phyloP scores from a whole-genome alignment of 2,797 vertebrate genomes.

The Sylvia borin region DNA sequence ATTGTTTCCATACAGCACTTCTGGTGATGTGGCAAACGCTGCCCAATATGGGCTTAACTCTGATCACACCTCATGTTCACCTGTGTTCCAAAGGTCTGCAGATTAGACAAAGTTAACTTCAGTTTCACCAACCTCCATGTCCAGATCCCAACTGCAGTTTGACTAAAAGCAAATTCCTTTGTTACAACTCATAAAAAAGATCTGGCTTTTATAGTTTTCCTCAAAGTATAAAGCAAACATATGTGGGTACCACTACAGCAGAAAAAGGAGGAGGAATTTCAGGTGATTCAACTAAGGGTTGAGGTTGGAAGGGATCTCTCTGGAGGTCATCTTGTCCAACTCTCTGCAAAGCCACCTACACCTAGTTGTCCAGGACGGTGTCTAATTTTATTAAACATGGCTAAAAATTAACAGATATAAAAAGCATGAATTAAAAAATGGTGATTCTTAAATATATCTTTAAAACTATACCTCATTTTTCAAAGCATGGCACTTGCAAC shows the following conservation, averaged over 20 bases:
- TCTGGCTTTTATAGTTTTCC: not conserved
- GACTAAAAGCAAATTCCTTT: not conserved
- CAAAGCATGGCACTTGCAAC: not conserved
- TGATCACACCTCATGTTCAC: not conserved
- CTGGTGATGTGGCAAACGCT: not conserved
- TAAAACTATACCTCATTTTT: not conserved
- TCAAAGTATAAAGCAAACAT: not conserved
- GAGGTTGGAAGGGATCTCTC: not conserved
- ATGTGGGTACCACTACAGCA: not conserved
- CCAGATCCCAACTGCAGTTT: not conserved
- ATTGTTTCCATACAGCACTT: not conserved
- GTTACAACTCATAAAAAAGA: not conserved
- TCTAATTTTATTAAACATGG: not conserved
- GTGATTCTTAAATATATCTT: not conserved
- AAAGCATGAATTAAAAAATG: accelerated
- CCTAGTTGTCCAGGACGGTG: not conserved
- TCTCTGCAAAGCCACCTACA: not conserved
- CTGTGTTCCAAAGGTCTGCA: not conserved
- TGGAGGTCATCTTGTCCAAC: not conserved
- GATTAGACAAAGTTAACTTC: not conserved
- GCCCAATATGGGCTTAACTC: not conserved
- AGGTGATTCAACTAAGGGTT: not conserved
- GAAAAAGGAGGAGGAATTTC: not conserved
- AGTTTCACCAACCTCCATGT: not conserved
- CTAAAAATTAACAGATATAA: not conserved